Evolutionary conservation across 2,797 vertebrate species (phyloP).

Genomic region (Silurus lanzhouensis): DNA sequence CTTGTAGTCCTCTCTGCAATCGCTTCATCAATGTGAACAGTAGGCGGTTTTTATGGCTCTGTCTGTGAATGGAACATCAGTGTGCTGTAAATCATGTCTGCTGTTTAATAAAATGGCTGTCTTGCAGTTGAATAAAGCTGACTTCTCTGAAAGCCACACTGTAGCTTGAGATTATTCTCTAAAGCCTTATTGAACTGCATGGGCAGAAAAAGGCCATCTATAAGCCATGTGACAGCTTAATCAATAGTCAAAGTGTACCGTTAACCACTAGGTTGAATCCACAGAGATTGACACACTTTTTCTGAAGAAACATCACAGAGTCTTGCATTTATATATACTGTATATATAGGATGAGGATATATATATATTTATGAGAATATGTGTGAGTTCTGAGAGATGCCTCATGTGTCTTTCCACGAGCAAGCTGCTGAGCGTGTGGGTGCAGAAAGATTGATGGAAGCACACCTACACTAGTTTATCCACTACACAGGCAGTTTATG

Average conservation of each 20-base stretch:
- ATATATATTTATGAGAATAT: too few species aligned
- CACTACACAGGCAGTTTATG: neutral
- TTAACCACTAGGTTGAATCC: constrained; percentile 21
- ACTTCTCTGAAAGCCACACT: neutral
- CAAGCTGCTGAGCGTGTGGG: constrained; percentile 8
- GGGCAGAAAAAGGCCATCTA: neutral
- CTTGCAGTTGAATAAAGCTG: neutral
- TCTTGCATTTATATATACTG: neutral
- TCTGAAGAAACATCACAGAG: neutral
- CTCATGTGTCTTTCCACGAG: neutral
- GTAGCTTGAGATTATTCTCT: constrained; percentile 5
- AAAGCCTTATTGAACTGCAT: neutral
- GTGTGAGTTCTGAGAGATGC: neutral
- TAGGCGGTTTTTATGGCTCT: neutral
- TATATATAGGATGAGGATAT: neutral
- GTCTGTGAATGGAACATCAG: neutral
- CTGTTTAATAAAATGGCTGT: constrained; percentile 7
- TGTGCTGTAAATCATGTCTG: constrained; percentile 12
- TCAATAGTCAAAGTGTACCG: constrained; percentile 4
- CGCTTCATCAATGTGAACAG: neutral
- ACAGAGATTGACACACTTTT: neutral
- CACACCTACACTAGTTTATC: constrained; percentile 36
- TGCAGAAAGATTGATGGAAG: constrained; percentile 30
- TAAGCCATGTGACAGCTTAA: constrained; percentile 15
- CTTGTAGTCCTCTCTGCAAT: too few species aligned